Percentiles rank a stretch among this genome's conserved stretches.
These are phyloP conservation scores for Pissodes strobi DNA, from an alignment of 1,140 invertebrate species.

Conservation along the genomic window DNA sequence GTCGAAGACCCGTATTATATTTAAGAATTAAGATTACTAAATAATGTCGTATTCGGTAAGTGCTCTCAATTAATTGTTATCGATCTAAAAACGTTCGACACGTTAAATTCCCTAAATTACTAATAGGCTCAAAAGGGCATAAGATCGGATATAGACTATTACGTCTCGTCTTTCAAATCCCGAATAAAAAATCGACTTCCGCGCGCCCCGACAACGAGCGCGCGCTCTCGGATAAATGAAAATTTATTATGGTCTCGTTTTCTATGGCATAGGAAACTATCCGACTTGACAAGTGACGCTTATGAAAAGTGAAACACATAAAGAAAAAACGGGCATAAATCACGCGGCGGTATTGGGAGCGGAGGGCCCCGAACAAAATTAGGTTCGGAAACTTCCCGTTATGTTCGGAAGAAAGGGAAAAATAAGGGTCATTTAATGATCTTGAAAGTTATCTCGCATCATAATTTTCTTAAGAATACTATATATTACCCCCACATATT, in stretches of 20 bases:
- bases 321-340: slow-evolving; percentile 31
- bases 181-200: slow-evolving; percentile 1
- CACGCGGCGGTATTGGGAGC: slow-evolving; percentile 16
- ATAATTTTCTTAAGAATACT: too few species aligned
- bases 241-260: slow-evolving; percentile 29
- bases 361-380: slow-evolving; percentile 24
- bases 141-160: too few species aligned
- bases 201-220: not conserved
- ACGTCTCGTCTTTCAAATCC: too few species aligned
- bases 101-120: too few species aligned
- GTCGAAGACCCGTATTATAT: too few species aligned
- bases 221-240: not conserved
- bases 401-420: slow-evolving; percentile 16
- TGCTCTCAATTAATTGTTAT: too few species aligned
- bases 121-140: too few species aligned
- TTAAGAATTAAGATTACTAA: too few species aligned
- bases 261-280: slow-evolving; percentile 19
- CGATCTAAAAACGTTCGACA: too few species aligned
- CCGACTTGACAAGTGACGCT: slow-evolving; percentile 19
- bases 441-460: too few species aligned
- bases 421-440: slow-evolving; percentile 9
- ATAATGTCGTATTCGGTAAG: too few species aligned
- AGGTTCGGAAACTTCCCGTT: slow-evolving; percentile 21
- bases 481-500: too few species aligned
- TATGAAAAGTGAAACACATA: slow-evolving; percentile 27